Evolutionary conservation across 2,113 vertebrate species (phyloP).

Genomic region (Phaethon lepturus): DNA sequence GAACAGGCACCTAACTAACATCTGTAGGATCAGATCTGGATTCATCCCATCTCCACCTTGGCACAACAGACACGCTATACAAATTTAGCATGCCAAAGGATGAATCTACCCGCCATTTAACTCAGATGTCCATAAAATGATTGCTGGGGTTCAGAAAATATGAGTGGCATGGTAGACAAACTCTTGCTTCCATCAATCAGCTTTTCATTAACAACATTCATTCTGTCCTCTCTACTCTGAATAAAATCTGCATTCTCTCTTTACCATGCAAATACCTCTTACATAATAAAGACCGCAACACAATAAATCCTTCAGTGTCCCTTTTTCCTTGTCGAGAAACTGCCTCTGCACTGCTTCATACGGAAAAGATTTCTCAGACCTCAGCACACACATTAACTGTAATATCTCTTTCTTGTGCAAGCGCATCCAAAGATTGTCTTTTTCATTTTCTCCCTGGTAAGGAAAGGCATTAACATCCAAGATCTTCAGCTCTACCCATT

Average conservation of each 20-base stretch:
- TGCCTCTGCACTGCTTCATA: not conserved
- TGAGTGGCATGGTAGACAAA: not conserved
- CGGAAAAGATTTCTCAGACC: slow-evolving; percentile 19
- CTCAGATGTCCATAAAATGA: slow-evolving; percentile 3
- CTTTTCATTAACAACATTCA: slow-evolving; percentile 50
- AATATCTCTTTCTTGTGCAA: not conserved
- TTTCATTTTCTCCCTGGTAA: not conserved
- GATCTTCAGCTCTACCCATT: not conserved
- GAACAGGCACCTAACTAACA: not conserved
- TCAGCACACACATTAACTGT: not conserved
- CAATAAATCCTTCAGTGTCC: not conserved
- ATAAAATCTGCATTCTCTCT: slow-evolving; percentile 32
- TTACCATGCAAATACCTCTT: slow-evolving; percentile 38
- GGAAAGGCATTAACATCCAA: not conserved
- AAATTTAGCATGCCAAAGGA: slow-evolving; percentile 6
- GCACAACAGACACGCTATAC: not conserved
- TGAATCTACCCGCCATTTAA: slow-evolving; percentile 7
- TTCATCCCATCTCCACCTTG: not conserved
- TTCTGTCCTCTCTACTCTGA: not conserved
- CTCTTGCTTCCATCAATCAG: slow-evolving; percentile 41
- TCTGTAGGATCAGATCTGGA: slow-evolving; percentile 15
- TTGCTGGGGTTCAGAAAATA: slow-evolving; percentile 19
- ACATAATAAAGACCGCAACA: slow-evolving; percentile 17
- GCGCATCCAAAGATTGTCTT: not conserved
- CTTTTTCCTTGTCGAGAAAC: not conserved